Evolutionary conservation across 2,797 vertebrate genomes (phyloP).

Genomic region (Darevskia nairensis): DNA sequence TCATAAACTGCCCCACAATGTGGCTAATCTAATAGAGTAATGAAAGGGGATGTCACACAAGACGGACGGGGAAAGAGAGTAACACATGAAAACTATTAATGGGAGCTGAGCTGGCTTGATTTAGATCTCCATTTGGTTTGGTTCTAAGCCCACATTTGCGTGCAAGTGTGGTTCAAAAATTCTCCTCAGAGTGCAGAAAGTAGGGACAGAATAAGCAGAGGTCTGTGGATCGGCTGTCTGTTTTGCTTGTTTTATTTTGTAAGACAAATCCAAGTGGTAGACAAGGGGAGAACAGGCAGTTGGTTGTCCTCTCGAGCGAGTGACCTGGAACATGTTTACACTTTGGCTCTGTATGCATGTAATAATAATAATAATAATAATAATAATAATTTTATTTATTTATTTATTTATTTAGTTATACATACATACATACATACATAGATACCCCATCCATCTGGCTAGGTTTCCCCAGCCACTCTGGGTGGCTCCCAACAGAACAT

Average conservation of each 20-base stretch:
- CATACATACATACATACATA: too few species aligned
- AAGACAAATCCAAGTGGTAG: neutral
- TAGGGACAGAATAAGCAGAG: neutral
- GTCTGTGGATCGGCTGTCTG: too few species aligned
- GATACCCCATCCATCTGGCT: too few species aligned
- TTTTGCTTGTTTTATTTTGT: neutral
- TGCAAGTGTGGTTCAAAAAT: neutral
- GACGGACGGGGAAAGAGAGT: conserved; percentile 43
- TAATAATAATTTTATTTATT: too few species aligned
- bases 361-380: too few species aligned
- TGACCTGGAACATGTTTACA: too few species aligned
- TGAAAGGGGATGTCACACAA: conserved; percentile 44
- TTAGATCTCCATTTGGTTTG: neutral
- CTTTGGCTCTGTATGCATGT: too few species aligned
- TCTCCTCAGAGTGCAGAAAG: neutral
- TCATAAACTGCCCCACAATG: conserved; percentile 29
- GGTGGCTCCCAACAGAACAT: too few species aligned
- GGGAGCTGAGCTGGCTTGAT: neutral
- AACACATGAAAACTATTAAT: conserved; percentile 8
- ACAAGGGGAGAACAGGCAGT: neutral
- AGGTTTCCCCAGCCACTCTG: too few species aligned
- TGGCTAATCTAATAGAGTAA: conserved; percentile 60
- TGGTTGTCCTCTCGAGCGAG: too few species aligned
- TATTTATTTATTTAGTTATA: too few species aligned
- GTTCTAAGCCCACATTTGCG: conserved; percentile 8